Conservation (phyloP, 2,888 invertebrate genomes). For the Ernsta delagoae region DNA sequence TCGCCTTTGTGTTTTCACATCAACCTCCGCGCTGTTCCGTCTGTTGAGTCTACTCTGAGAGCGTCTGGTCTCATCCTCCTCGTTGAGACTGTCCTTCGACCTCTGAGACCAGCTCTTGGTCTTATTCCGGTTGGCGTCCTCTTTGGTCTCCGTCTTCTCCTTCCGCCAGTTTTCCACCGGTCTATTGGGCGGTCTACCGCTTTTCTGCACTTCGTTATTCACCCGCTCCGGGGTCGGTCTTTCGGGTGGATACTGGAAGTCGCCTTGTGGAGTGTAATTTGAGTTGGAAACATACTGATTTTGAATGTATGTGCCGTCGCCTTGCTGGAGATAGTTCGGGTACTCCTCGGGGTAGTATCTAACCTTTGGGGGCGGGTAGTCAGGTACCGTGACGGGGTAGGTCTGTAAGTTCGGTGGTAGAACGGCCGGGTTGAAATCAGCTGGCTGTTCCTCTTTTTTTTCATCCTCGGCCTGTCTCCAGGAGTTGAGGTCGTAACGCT, state of each 20-base stretch:
- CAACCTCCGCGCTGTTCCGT: conserved; percentile 60
- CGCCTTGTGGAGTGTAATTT: conserved; percentile 60
- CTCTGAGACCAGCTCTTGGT: conserved; percentile 67
- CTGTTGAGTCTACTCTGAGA: conserved; percentile 56
- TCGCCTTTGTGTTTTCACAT: conserved; percentile 55
- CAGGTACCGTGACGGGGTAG: conserved; percentile 52
- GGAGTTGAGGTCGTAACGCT: conserved; percentile 62
- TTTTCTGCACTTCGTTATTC: conserved; percentile 69
- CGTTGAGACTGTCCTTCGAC: conserved; percentile 66
- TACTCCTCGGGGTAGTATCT: conserved; percentile 53
- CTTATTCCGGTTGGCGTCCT: conserved; percentile 62
- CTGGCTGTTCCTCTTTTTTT: conserved; percentile 61
- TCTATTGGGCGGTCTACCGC: conserved; percentile 45
- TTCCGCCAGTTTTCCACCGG: conserved; percentile 73
- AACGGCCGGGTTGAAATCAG: conserved; percentile 64
- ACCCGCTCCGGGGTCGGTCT: conserved; percentile 53
- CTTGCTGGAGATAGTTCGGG: conserved; percentile 70
- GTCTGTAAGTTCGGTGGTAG: conserved; percentile 54
- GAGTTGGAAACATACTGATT: conserved; percentile 58
- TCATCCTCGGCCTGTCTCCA: conserved; percentile 73
- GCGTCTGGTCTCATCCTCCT: conserved; percentile 58
- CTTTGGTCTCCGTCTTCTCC: conserved; percentile 61
- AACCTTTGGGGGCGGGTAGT: conserved; percentile 62
- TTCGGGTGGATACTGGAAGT: conserved; percentile 52
- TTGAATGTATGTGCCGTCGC: conserved; percentile 73